A percentile compares a stretch with the other conserved stretches of the same genome.
These are phyloP conservation scores for Alcis repandata DNA, from an alignment of 2,888 invertebrate genomes.

Conservation along the genomic window DNA sequence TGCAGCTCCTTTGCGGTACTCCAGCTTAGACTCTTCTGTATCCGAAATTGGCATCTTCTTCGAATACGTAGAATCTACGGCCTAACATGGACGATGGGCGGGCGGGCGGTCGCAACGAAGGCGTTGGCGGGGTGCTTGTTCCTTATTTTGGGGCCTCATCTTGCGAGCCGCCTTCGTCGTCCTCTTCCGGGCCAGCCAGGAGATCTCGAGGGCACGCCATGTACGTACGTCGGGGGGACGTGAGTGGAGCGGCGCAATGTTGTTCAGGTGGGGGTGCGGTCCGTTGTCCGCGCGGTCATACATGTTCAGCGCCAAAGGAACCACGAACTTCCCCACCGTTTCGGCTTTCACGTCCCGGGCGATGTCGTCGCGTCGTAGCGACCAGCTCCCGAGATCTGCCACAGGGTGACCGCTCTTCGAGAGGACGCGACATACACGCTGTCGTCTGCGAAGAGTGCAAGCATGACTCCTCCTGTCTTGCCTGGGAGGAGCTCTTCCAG, in stretches of 20 bases:
- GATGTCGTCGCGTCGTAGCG: neutral
- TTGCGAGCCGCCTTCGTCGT: neutral
- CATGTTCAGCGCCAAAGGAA: neutral
- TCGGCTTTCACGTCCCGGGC: conserved; percentile 22
- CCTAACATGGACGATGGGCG: no score
- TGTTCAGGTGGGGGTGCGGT: neutral
- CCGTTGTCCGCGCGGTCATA: conserved; percentile 7
- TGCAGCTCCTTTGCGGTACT: conserved; percentile 16
- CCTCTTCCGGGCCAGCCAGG: neutral
- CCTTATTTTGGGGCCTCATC: neutral
- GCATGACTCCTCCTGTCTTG: conserved; percentile 5
- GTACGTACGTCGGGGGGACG: conserved; percentile 1
- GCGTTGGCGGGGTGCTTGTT: no score
- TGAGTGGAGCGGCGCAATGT: conserved; percentile 6
- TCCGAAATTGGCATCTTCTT: no score
- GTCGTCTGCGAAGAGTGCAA: conserved; percentile 26
- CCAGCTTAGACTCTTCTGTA: no score
- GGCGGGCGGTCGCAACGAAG: no score
- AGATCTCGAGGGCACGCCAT: neutral
- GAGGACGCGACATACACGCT: conserved; percentile 11
- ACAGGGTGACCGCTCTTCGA: neutral
- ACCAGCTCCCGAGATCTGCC: no score
- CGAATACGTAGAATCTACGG: no score
- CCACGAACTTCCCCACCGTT: conserved; percentile 14
- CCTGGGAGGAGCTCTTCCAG: conserved; percentile 5